Conservation (phyloP, 2,113 vertebrate genomes). For the Amphiprion ocellaris region DNA sequence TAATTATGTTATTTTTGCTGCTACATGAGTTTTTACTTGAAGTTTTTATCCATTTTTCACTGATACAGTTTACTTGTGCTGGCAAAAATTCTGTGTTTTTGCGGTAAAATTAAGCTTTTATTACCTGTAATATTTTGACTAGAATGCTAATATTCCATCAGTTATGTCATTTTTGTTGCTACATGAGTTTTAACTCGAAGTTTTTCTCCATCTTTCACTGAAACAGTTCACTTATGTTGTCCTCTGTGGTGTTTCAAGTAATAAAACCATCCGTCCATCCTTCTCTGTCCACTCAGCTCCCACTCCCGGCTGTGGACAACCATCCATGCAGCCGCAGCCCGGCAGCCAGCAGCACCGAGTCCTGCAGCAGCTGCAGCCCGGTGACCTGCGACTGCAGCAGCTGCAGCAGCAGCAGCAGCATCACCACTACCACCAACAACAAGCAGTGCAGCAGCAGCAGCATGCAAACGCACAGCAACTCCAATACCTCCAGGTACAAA, state of each 20-base stretch:
- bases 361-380: constrained; percentile 96
- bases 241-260: too few relatives aligned
- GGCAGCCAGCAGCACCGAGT: constrained; percentile 89
- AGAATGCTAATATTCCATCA: too few relatives aligned
- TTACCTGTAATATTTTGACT: too few relatives aligned
- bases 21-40: too few relatives aligned
- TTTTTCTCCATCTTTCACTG: neutral
- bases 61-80: neutral
- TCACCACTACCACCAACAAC: constrained; percentile 82
- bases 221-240: neutral
- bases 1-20: too few relatives aligned
- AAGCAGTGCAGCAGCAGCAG: constrained; percentile 87
- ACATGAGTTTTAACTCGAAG: too few relatives aligned
- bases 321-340: constrained; percentile 77
- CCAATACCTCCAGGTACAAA: constrained; percentile 89
- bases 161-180: too few relatives aligned
- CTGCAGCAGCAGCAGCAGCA: constrained; percentile 91
- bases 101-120: too few relatives aligned
- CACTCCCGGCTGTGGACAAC: constrained; percentile 82
- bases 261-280: neutral
- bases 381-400: constrained; percentile 95
- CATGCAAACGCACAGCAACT: constrained; percentile 87
- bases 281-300: constrained; percentile 64
- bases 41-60: neutral
- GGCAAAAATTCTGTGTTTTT: too few relatives aligned